Evolutionary conservation across 2,113 vertebrate genomes (phyloP).

Genomic region (Syngnathus floridae): DNA sequence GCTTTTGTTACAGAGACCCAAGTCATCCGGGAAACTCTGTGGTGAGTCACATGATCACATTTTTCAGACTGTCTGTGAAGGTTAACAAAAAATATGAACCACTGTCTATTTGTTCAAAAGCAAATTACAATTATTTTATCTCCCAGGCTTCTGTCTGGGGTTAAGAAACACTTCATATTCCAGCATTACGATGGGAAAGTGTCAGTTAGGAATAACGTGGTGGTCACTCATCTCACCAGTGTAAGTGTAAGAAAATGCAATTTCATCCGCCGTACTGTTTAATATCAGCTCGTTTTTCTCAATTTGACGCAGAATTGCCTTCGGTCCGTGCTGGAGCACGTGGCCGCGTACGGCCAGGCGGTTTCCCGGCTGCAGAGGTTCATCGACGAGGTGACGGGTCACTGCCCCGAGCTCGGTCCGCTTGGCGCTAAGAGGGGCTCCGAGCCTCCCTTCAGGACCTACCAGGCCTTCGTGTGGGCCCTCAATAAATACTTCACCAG

Average conservation of each 20-base stretch:
- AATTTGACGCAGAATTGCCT: slow-evolving; percentile 77
- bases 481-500: slow-evolving; percentile 91
- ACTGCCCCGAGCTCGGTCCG: slow-evolving; percentile 71
- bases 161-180: slow-evolving; percentile 95
- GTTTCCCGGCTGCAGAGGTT: slow-evolving; percentile 89
- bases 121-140: not conserved
- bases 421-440: slow-evolving; percentile 78
- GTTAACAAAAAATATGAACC: not conserved
- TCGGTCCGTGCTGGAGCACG: slow-evolving; percentile 85
- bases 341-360: slow-evolving; percentile 89
- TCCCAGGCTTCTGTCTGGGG: slow-evolving; percentile 92
- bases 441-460: slow-evolving; percentile 90
- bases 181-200: slow-evolving; percentile 89
- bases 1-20: slow-evolving; percentile 89
- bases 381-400: slow-evolving; percentile 94
- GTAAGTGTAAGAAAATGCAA: slow-evolving; percentile 66
- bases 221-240: slow-evolving; percentile 89
- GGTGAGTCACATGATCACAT: slow-evolving; percentile 70
- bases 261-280: not conserved
- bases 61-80: not conserved
- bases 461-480: slow-evolving; percentile 97
- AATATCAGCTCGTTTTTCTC: not conserved
- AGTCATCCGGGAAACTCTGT: slow-evolving; percentile 90
- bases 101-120: not conserved
- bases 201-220: slow-evolving; percentile 84